phyloP scores from a whole-genome alignment of 2,888 invertebrate species.

The Dorcus hopei region DNA sequence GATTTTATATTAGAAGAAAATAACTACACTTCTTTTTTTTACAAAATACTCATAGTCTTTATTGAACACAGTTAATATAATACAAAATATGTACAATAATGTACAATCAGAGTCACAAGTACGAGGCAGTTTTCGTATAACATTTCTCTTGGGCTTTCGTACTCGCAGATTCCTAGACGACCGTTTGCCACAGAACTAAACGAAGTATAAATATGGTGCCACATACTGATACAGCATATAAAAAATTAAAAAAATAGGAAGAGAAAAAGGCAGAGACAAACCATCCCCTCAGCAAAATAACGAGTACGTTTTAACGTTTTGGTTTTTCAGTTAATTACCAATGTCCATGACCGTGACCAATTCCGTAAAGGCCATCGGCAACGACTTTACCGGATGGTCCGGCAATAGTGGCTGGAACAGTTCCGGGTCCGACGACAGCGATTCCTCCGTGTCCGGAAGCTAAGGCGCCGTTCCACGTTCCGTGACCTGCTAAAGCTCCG shows the following conservation, averaged over 20 bases:
- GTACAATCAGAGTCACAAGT: conserved; percentile 1
- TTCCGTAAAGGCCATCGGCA: conserved; percentile 36
- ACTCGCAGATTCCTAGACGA: too few species aligned
- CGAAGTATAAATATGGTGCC: conserved; percentile 7
- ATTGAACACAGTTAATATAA: not conserved
- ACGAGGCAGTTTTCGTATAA: not conserved
- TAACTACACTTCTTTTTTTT: not conserved
- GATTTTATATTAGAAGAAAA: not conserved
- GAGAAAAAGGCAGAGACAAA: conserved; percentile 5
- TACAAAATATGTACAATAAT: not conserved
- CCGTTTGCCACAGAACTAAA: not conserved
- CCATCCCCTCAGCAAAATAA: conserved; percentile 1
- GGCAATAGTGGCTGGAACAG: conserved; percentile 34
- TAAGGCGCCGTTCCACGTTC: conserved; percentile 15
- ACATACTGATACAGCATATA: conserved; percentile 13
- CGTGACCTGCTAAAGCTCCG: conserved; percentile 18
- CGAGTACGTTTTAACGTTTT: not conserved
- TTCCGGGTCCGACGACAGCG: conserved; percentile 35
- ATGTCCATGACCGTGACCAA: conserved; percentile 24
- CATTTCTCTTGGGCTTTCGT: not conserved
- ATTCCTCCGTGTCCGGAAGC: conserved; percentile 33
- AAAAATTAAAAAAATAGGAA: conserved; percentile 3
- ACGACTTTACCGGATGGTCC: conserved; percentile 36
- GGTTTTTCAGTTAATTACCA: conserved; percentile 21
- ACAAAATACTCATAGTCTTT: not conserved